Percentiles rank a stretch among this genome's conserved stretches.
phyloP scores from a whole-genome alignment of 2,888 invertebrate genomes.

The Neelides folsomi region DNA sequence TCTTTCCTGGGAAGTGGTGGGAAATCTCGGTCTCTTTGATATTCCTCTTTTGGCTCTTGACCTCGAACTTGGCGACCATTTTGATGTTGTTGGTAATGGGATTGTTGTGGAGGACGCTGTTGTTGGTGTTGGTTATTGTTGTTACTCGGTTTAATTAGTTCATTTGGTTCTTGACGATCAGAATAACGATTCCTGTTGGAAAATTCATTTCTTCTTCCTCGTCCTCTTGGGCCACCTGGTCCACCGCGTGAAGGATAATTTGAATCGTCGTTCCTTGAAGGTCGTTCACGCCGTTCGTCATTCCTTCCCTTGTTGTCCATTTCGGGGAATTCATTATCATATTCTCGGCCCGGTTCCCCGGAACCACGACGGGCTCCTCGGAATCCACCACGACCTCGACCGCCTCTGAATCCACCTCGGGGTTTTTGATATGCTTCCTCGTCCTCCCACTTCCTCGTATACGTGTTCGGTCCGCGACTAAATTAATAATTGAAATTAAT shows the following conservation, averaged over 20 bases:
- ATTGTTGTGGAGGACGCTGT: no score
- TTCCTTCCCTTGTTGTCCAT: conserved; percentile 8
- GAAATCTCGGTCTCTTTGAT: no score
- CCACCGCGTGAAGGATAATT: conserved; percentile 4
- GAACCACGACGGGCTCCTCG: conserved; percentile 10
- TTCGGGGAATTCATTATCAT: conserved; percentile 7
- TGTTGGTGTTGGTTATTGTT: no score
- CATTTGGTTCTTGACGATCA: conserved; percentile 14
- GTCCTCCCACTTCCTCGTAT: conserved; percentile 84
- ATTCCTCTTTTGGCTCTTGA: no score
- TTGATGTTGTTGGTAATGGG: no score
- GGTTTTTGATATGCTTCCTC: conserved; percentile 70
- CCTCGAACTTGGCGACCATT: no score
- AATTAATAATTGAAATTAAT: neutral
- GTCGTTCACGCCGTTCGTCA: neutral
- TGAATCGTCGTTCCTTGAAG: conserved; percentile 2
- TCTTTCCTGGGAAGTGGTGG: no score
- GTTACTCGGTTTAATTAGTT: neutral
- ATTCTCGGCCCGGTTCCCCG: conserved; percentile 19
- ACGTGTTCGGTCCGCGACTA: conserved; percentile 80
- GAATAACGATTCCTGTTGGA: conserved; percentile 30
- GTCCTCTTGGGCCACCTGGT: conserved; percentile 12
- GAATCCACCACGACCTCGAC: conserved; percentile 16
- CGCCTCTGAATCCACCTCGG: conserved; percentile 25
- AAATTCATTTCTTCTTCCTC: conserved; percentile 27